Conservation (phyloP, 2,113 vertebrate genomes). For the Recurvirostra avosetta region DNA sequence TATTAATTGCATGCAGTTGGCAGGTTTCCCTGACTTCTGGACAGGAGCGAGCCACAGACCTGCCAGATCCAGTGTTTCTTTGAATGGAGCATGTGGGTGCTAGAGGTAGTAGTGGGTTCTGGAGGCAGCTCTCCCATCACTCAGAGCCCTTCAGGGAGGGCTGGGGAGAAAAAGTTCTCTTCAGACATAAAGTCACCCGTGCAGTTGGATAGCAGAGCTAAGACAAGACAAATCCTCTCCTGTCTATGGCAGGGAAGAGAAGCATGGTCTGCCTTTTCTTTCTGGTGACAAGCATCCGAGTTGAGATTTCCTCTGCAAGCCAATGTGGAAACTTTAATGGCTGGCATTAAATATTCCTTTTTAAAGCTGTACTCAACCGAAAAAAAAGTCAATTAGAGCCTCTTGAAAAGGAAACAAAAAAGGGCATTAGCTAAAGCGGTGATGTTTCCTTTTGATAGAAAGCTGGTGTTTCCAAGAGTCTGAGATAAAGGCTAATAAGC, state of each 20-base stretch:
- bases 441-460: constrained; percentile 53
- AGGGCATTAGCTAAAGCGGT: constrained; percentile 28
- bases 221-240: not conserved
- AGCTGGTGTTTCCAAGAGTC: constrained; percentile 18
- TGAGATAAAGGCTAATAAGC: constrained; percentile 40
- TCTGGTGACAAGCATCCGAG: not conserved
- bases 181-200: not conserved
- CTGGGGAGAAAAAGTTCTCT: not conserved
- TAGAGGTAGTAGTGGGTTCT: not conserved
- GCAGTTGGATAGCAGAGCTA: not conserved
- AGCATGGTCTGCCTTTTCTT: not conserved
- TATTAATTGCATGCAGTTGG: not conserved
- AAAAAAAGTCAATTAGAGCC: constrained; percentile 13
- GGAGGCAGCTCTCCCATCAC: not conserved
- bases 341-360: constrained; percentile 59
- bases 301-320: not conserved
- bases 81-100: not conserved
- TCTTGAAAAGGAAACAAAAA: constrained; percentile 25
- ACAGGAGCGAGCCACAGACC: not conserved
- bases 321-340: constrained; percentile 15
- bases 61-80: not conserved
- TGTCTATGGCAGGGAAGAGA: not conserved
- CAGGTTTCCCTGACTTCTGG: not conserved
- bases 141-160: not conserved
- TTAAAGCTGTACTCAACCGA: not conserved